phyloP scores from a whole-genome alignment of 2,113 vertebrate species.

The Pelobates fuscus region DNA sequence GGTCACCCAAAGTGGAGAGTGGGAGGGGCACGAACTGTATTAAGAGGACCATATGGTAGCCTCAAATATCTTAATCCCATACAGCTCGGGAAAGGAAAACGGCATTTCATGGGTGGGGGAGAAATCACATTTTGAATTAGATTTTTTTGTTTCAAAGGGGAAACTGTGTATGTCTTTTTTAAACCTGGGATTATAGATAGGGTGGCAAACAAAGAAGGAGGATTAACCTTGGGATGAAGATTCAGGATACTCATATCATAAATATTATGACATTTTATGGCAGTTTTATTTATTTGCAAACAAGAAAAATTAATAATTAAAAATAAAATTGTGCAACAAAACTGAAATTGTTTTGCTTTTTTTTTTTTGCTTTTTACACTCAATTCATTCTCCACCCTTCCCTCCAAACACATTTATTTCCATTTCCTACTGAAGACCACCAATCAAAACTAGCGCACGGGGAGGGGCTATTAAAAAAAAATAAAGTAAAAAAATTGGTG shows the following conservation, averaged over 20 bases:
- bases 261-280: constrained; percentile 96
- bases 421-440: neutral
- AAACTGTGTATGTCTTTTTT: too few relatives aligned
- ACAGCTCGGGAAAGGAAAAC: neutral
- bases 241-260: constrained; percentile 83
- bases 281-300: constrained; percentile 65
- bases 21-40: constrained; percentile 67
- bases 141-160: neutral
- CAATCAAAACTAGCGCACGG: constrained; percentile 20
- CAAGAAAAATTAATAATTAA: neutral
- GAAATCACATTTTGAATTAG: neutral
- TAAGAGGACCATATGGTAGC: constrained; percentile 42
- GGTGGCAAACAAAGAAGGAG: constrained; percentile 65
- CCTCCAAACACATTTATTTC: neutral
- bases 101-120: neutral
- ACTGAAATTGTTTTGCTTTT: neutral
- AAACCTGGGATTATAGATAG: too few relatives aligned
- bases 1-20: constrained; percentile 68
- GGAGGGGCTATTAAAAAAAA: too few relatives aligned
- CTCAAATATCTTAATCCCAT: constrained; percentile 27
- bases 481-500: too few relatives aligned
- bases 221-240: constrained; percentile 66
- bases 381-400: neutral
- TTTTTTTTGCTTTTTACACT: neutral
- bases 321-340: constrained; percentile 70